phyloP scores from a whole-genome alignment of 2,888 invertebrate species.

The Yponomeuta evonymella region DNA sequence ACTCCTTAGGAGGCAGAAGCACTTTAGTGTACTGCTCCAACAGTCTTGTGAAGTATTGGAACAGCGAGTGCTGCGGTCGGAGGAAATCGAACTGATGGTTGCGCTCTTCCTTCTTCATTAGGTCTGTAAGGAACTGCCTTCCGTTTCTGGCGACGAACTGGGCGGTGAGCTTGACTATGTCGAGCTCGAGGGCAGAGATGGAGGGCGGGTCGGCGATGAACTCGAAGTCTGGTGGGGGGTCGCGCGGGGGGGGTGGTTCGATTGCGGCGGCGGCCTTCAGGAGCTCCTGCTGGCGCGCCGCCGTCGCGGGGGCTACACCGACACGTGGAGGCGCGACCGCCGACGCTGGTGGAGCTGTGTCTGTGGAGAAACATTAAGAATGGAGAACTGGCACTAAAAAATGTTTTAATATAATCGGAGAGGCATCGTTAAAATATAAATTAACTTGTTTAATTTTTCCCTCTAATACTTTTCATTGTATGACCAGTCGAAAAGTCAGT shows the following conservation, averaged over 20 bases:
- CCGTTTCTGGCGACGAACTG: conserved; percentile 99
- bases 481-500: too few relatives aligned
- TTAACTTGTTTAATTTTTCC: too few relatives aligned
- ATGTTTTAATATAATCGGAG: too few relatives aligned
- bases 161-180: conserved; percentile 98
- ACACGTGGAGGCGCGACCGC: conserved; percentile 46
- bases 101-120: conserved; percentile 98
- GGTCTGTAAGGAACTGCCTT: conserved; percentile 95
- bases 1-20: conserved; percentile 95
- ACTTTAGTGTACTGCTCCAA: conserved; percentile 99
- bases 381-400: too few relatives aligned
- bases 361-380: conserved; percentile 19
- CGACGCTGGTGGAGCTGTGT: conserved; percentile 27
- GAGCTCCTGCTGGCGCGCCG: conserved; percentile 91
- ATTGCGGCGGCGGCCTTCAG: conserved; percentile 90
- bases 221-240: conserved; percentile 94
- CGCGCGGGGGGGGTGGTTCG: conserved; percentile 91
- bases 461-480: too few relatives aligned
- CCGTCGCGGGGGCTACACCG: conserved; percentile 84
- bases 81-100: conserved; percentile 99
- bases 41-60: conserved; percentile 98
- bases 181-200: conserved; percentile 97
- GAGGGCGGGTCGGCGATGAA: conserved; percentile 98
- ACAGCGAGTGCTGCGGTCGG: conserved; percentile 97
- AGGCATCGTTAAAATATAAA: too few relatives aligned